A percentile compares a stretch with the other conserved stretches of the same genome.
phyloP scores from a whole-genome alignment of 2,113 vertebrate genomes.

The Rhea pennata region DNA sequence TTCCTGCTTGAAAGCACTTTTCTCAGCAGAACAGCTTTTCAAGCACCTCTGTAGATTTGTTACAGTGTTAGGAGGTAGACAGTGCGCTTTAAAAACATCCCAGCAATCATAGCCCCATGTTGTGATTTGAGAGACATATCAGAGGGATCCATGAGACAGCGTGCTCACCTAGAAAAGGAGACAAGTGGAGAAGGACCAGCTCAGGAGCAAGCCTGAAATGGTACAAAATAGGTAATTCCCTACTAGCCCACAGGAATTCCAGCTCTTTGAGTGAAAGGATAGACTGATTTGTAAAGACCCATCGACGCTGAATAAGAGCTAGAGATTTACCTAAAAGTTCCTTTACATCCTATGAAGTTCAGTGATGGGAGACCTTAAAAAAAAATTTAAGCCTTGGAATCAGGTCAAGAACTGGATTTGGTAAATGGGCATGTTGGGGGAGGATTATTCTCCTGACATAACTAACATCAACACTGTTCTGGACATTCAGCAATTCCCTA shows the following conservation, averaged over 20 bases:
- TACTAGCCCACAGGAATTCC: neutral
- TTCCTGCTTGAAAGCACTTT: neutral
- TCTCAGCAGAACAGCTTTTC: neutral
- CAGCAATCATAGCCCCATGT: neutral
- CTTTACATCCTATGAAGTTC: neutral
- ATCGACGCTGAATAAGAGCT: neutral
- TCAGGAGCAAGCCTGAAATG: neutral
- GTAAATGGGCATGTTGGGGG: neutral
- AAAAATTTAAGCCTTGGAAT: neutral
- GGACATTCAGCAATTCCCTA: neutral
- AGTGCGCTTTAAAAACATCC: neutral
- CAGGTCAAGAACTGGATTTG: neutral
- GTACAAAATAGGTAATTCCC: neutral
- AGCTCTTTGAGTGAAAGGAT: neutral
- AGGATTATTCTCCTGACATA: neutral
- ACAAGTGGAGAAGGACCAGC: rapidly evolving
- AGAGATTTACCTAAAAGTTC: neutral
- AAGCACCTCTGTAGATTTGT: neutral
- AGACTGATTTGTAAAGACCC: neutral
- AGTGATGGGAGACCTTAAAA: neutral
- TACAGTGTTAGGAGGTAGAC: neutral
- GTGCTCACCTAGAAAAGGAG: neutral
- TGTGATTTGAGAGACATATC: neutral
- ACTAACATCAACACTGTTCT: neutral
- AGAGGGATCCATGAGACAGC: rapidly evolving